Conservation (phyloP, 2,888 invertebrate genomes). For the Diarsia rubi region DNA sequence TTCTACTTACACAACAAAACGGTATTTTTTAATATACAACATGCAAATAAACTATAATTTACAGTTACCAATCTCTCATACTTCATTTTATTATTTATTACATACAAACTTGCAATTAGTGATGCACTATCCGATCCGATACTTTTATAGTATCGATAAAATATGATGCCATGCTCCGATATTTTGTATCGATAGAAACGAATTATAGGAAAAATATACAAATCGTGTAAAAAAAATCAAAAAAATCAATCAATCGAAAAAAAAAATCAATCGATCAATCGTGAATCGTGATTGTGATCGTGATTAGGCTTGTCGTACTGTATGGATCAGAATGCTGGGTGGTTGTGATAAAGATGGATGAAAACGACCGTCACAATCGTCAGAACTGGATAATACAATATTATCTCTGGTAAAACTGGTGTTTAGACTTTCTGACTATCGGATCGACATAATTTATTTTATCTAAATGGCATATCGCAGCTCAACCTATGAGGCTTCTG, state of each 20-base stretch:
- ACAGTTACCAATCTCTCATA: conserved; percentile 26
- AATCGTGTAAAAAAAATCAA: no score
- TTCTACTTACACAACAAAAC: conserved; percentile 11
- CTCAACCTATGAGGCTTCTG: no score
- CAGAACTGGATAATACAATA: not conserved
- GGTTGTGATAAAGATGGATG: no score
- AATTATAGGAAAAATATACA: not conserved
- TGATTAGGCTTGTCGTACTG: no score
- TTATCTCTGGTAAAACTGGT: not conserved
- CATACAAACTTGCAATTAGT: conserved; percentile 1
- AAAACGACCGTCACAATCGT: not conserved
- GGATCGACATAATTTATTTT: not conserved
- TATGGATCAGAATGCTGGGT: no score
- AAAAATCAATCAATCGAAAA: no score
- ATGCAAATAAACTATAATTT: conserved; percentile 38
- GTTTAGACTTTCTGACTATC: not conserved
- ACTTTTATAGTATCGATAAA: not conserved
- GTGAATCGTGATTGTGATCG: no score
- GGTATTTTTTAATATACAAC: conserved; percentile 12
- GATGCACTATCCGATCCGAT: not conserved
- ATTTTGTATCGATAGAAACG: not conserved
- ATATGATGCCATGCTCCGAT: not conserved
- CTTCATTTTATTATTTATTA: conserved; percentile 27
- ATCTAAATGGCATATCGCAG: no score
- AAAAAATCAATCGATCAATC: no score